Base-by-base conservation (phyloP, 64 coral and sea anemone genomes). In the Orbicella faveolata region DNA sequence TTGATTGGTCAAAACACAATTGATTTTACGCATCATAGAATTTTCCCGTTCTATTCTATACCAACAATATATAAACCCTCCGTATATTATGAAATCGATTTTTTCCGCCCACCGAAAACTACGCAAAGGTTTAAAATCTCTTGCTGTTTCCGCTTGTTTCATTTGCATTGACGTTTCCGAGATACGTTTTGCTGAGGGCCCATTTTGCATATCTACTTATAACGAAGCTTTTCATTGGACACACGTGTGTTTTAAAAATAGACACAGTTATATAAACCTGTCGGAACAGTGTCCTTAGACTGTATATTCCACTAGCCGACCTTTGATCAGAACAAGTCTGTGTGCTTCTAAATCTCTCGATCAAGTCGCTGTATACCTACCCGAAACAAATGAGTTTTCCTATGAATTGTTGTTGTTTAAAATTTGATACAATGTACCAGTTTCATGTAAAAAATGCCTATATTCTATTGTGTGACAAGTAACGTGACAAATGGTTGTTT, bases 1-100 rank as follows among this genome's bases (percentile, higher is more conserved):
- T 52, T 87, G 62, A 92, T 92, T 92, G 83, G 83, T 92, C 23
- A 59, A 80, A 92, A 87, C 59, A 92, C 73, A 59, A 16, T 15
- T 13, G 23, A 87, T 68, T 79, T 92, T 53, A 61, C 10, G 35
- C 77, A 34, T 73, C 13, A 39, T 52, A 64, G 73, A 87, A 87
- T 78, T 15, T 74, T 75, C 55, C 52, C 8, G 83, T 92, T 34
- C 87, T 92, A 79, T 92, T 61, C 53, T 23, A 13, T 39, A 75
- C 41, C 59, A 78, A 54, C 19, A 6, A 48, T 69, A 75, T 91
- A 48, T 48, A 48, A 48, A 48, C 3, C 44, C 44, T 6, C 44
- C 44, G 44, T 48, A 85, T 85, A 86, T 41, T 59, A 8, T 6
- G 9, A 12, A 62, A n/a, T 15, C 18, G 6, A 72, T 25, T 74